Base-by-base conservation (phyloP, 2,797 vertebrate species). In the Protonibea diacanthus region DNA sequence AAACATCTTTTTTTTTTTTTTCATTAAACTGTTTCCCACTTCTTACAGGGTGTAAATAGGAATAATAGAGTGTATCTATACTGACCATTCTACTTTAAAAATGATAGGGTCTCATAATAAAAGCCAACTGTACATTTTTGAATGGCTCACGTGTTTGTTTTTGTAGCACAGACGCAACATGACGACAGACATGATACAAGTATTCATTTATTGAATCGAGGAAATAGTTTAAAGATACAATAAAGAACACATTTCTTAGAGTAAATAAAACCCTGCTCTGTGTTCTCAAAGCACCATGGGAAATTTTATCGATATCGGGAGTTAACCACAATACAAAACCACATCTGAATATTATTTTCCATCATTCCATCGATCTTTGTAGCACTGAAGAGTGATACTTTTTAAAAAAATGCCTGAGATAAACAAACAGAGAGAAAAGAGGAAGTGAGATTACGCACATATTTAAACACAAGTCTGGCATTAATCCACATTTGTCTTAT, bases 41-140 rank as follows among this genome's bases (percentile, higher is more conserved):
- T 92, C 78, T 88, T 90, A 91, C 93, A 92, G 92, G 85, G 90
- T 93, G 92, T 94, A 94, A 86, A 93, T 94, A 92, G 45, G 82
- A 88, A 89, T 86, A 89, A 87, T 66, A 93, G 84, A 88, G 85
- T 90, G 91, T 91, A 93, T 93, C 91, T 90, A 89, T 90, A 87
- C 88, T 86, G 90, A 92, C 87, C 88, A 79, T 88, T 91, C 88
- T 87, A 91, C 81, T 91, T 92, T 89, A 89, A 89, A 85, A 89
- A 90, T 64, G 68, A 88, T 89, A 88, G 86, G 86, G 82, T 93
- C 92, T 93, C 88, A 91, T 89, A 94, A 93, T 94, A 94, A 94
- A 94, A 90, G 81, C 83, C 89, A 89, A 90, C 88, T 91, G 91
- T 90, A 93, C 87, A 92, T 91, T 94, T 94, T 93, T 92, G 48